Evolutionary conservation across 2,113 vertebrate genomes (phyloP), one percentile per base, ranked within the genome.

Genomic region (Cavia aperea): DNA sequence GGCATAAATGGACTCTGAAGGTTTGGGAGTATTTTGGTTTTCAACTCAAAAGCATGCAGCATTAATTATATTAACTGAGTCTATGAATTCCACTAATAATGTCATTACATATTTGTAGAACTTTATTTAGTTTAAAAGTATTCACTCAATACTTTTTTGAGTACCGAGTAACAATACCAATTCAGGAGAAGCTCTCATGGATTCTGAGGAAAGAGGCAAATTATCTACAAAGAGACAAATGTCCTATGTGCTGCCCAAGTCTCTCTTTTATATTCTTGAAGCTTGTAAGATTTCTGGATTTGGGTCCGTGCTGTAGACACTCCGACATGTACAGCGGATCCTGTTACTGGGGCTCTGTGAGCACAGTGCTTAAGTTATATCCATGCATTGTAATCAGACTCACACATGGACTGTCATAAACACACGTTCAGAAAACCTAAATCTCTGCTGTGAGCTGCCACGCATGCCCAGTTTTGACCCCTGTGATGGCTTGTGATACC

Each of bases 41-140:
- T 77, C 21, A 36, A 21, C 31, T 60, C 4, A 31, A 77, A 88
- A 23, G 31, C 49, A 68, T 21, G 26, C 14, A 82, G 75, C 11
- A 39, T 88, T 36, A 56, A 58, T 39, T 63, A 86, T 18, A 62
- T 43, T n/a, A 78, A 78, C 12, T 14, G 49, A 90, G 12, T 77
- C 33, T 77, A 18, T 43, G 15, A 56, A 43, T 85, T 82, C 36
- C 51, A 14, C 5, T 62, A 70, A 54, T n/a, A 77, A 78, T 70
- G 63, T 49, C 36, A 75, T 62, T 13, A 78, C n/a, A 26, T 54
- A 56, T 46, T 70, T 94, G 87, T 83, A 83, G 43, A 88, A 65
- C 6, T 87, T 68, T 31, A 70, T 83, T 87, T 81, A 91, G 4
- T 92, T 86, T 81, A 51, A 54, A 88, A 78, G 9, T 33, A 36